Evolutionary conservation across 2,888 invertebrate genomes (phyloP).

Genomic region (Diaphora mendica): DNA sequence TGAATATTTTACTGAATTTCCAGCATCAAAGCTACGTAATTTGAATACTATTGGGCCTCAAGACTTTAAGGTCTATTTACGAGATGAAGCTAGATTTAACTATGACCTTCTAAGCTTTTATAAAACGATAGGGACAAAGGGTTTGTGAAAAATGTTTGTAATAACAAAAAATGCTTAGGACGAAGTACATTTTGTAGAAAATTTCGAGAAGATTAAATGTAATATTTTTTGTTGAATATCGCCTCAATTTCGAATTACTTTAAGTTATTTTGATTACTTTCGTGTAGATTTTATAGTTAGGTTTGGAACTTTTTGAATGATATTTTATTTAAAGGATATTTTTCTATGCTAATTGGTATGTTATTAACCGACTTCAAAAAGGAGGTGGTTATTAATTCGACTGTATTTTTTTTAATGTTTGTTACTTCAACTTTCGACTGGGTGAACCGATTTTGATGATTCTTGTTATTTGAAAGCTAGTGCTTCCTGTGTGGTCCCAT

Average conservation of each 20-base stretch:
- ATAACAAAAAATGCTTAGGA: slow-evolving; percentile 6
- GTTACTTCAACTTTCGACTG: too few species aligned
- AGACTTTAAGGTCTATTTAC: slow-evolving; percentile 18
- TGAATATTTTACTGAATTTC: slow-evolving; percentile 43
- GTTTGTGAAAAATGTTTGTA: slow-evolving; percentile 7
- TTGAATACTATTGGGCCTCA: slow-evolving; percentile 33
- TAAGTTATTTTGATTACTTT: neutral
- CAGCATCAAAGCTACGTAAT: slow-evolving; percentile 27
- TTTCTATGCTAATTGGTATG: neutral
- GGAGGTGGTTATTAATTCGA: too few species aligned
- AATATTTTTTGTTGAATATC: neutral
- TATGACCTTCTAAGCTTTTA: slow-evolving; percentile 10
- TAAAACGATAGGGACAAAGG: slow-evolving; percentile 7
- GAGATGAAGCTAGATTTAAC: slow-evolving; percentile 15
- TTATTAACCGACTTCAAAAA: too few species aligned
- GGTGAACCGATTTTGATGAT: too few species aligned
- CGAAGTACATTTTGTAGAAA: neutral
- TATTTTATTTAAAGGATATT: neutral
- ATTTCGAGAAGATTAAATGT: neutral
- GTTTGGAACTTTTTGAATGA: neutral
- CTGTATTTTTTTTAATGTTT: too few species aligned
- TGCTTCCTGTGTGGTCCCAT: too few species aligned
- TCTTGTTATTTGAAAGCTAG: too few species aligned
- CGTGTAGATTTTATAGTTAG: neutral
- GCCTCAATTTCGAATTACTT: neutral